Evolutionary conservation across 2,888 invertebrate genomes (phyloP).

Genomic region (Megaustenia siamemsis): DNA sequence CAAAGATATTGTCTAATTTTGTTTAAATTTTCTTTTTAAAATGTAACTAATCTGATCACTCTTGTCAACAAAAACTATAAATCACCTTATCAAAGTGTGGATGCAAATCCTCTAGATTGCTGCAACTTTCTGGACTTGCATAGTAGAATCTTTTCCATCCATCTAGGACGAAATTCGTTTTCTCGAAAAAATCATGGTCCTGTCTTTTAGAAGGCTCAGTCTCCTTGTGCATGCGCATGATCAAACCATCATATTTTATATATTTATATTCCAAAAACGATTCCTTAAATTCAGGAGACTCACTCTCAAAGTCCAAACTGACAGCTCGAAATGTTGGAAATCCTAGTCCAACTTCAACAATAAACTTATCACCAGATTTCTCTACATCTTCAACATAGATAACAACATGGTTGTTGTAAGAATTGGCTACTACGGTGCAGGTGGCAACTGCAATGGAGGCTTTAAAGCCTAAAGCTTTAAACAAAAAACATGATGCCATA

Average conservation of each 20-base stretch:
- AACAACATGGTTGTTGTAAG: conserved; percentile 58
- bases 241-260: conserved; percentile 54
- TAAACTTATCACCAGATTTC: conserved; percentile 55
- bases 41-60: no score
- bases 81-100: conserved; percentile 55
- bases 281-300: conserved; percentile 57
- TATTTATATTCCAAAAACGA: conserved; percentile 62
- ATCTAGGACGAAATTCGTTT: conserved; percentile 51
- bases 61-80: background rate
- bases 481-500: conserved; percentile 55
- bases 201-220: conserved; percentile 50
- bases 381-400: conserved; percentile 55
- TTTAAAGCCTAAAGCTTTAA: conserved; percentile 55
- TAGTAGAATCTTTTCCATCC: conserved; percentile 59
- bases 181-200: conserved; percentile 6
- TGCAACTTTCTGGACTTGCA: conserved; percentile 47
- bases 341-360: conserved; percentile 58
- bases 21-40: no score
- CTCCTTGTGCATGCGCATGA: conserved; percentile 59
- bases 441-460: conserved; percentile 53
- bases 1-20: no score
- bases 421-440: conserved; percentile 48
- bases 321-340: conserved; percentile 60
- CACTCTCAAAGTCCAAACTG: conserved; percentile 58
- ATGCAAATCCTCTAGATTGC: conserved; percentile 52